Conservation (phyloP, 2,888 invertebrate species). For the Actias luna region DNA sequence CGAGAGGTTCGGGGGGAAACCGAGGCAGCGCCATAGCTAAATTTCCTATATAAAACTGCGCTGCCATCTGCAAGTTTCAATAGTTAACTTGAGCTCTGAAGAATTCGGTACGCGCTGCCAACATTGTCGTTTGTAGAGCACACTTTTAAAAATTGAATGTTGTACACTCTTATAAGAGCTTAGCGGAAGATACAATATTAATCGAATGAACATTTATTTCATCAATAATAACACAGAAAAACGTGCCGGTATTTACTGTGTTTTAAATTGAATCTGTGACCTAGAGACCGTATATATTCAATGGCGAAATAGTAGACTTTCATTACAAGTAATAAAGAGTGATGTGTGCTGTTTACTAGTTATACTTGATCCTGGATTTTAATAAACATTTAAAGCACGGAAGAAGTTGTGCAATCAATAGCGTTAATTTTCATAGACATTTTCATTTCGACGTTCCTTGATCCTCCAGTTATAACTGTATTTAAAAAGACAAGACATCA, state of each 20-base stretch:
- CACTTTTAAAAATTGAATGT: slow-evolving; percentile 58
- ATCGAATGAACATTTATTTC: slow-evolving; percentile 45
- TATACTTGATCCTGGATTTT: slow-evolving; percentile 69
- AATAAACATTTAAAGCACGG: slow-evolving; percentile 48
- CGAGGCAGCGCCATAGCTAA: slow-evolving; percentile 52
- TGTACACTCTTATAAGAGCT: slow-evolving; percentile 56
- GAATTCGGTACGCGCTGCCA: slow-evolving; percentile 71
- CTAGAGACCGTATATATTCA: slow-evolving; percentile 34
- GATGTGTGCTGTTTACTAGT: slow-evolving; percentile 58
- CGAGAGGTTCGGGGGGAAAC: slow-evolving; percentile 38
- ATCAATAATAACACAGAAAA: slow-evolving; percentile 37
- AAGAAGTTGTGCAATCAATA: slow-evolving; percentile 50
- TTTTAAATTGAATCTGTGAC: slow-evolving; percentile 54
- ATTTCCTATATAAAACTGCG: slow-evolving; percentile 76
- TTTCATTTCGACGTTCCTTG: slow-evolving; percentile 74
- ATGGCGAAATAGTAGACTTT: slow-evolving; percentile 24
- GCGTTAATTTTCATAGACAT: slow-evolving; percentile 62
- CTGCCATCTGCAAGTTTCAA: slow-evolving; percentile 81
- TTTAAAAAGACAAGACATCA: slow-evolving; percentile 48
- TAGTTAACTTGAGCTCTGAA: slow-evolving; percentile 77
- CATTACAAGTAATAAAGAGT: slow-evolving; percentile 30
- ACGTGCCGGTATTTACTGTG: slow-evolving; percentile 46
- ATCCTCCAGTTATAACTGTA: slow-evolving; percentile 37
- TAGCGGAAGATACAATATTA: slow-evolving; percentile 60
- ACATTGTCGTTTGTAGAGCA: slow-evolving; percentile 57